Base-by-base conservation (phyloP, 1,140 invertebrate genomes). In the Heliconius congener region DNA sequence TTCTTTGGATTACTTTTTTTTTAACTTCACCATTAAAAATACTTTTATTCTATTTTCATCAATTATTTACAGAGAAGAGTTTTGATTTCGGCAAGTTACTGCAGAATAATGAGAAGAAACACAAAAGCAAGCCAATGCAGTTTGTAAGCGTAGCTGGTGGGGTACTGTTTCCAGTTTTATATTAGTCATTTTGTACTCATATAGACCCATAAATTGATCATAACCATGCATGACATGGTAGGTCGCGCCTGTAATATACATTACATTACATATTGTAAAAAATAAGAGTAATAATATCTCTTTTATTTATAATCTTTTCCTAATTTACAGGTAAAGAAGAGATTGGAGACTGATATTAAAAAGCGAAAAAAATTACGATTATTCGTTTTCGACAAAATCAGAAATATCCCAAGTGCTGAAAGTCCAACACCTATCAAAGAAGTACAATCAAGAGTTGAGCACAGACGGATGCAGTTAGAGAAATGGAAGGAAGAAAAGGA, bases 401-500 rank as follows among this genome's bases (percentile, higher is more conserved):
- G 92, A 42, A 89, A 91, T 55, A 71, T 94, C 19, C 72, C 87
- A 71, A 82, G 71, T 81, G 82, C 80, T 72, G 84, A 90, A 1
- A 88, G 83, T 57, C 86, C 85, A 37, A 77, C 66, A 23, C 80
- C 84, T 46, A 50, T 84, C 8, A 72, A 85, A 11, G 80, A 86
- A 8, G 74, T 71, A 5, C 74, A 88, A 50, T 76, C 71, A 13
- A 93, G 93, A 79, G 72, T 82, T 8, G 88, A 90, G 55, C 84
- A 92, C 52, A 86, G 91, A 52, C 86, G 81, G 73, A 82, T 88
- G 72, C 90, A 91, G 70, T 78, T 94, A 27, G 87, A 91, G 74
- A 90, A 89, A 86, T 94, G 92, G 92, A 94, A 92, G 75, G 84
- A 88, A 73, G 89, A 93, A 71, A 94, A 89, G 79, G 86, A 91